Base-by-base conservation (phyloP, 2,888 invertebrate species). In the Phlogophora meticulosa region DNA sequence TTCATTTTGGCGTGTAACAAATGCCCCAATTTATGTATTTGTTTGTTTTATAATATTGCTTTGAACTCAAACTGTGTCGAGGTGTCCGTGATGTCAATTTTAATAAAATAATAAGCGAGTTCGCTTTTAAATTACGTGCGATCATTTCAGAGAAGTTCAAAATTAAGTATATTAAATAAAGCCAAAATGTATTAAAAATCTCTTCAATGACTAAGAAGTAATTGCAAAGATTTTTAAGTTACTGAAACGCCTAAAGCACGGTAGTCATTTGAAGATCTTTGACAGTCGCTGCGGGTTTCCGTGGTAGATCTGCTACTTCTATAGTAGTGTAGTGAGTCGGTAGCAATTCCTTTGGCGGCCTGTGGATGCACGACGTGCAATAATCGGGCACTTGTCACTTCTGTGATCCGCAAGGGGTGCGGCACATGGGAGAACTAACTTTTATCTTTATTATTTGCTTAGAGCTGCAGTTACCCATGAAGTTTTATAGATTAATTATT, bases 391-490 rank as follows among this genome's bases (percentile, higher is more conserved):
- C 55, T 70, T 69, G 49, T 28, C 43, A 55, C 49, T 42, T 55
- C 22, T 32, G 32, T 40, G 43, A 43, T 34, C 38, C 38, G 43
- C 49, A 51, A 59, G 55, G 74, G 70, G 43, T 46, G 68, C 55
- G 38, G n/a, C 55, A 73, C 32, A 40, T 65, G 55, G 40, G 64
- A 72, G 58, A 49, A 59, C 61, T 52, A 42, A 57, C 49, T 55
- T 61, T 17, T 40, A 17, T 53, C 7, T 53, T 57, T 36, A n/a
- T 32, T 42, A 64, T 66, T 40, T 15, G 20, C n/a, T 43, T 5
- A 52, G 75, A 74, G 71, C 20, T 56, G 71, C 10, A n/a, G 15
- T 7, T 49, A 72, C 48, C 32, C 3, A n/a, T 28, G 7, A 22
- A 38, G 1, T 20, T 45, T 17, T 17, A 15, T 20, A 10, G 0